These are phyloP conservation scores for Crotalus horridus DNA, from an alignment of 2,113 vertebrate genomes.

Conservation along the genomic window DNA sequence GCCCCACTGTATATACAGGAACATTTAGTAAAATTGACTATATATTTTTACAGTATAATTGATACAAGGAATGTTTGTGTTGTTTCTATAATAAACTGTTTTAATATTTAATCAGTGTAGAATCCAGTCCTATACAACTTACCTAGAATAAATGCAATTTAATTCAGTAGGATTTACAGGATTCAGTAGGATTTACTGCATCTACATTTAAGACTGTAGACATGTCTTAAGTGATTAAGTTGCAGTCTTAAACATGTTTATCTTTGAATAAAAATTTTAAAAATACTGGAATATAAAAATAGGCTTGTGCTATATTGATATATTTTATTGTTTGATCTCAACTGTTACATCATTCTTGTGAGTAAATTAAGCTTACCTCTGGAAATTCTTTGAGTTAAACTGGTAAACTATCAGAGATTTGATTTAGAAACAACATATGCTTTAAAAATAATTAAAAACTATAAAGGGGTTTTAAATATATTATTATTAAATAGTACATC, in stretches of 20 bases:
- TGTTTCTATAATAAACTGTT: not conserved
- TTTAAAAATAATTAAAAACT: not conserved
- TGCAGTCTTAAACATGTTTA: not conserved
- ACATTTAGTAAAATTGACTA: rapidly evolving
- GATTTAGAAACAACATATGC: not conserved
- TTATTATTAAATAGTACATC: not conserved
- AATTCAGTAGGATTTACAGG: not conserved
- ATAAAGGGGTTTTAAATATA: not conserved
- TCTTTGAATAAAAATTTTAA: not conserved
- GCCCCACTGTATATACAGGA: not conserved
- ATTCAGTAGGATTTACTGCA: not conserved
- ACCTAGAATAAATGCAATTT: not conserved
- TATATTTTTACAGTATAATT: not conserved
- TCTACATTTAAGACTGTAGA: not conserved
- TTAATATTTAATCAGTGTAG: not conserved
- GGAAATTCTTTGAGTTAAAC: not conserved
- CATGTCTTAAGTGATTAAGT: not conserved
- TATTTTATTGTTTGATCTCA: not conserved
- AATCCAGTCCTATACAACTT: not conserved
- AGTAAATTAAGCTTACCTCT: not conserved
- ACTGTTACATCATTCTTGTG: not conserved
- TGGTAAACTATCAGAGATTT: not conserved
- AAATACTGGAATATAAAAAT: not conserved
- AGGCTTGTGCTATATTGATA: not conserved
- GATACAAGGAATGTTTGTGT: not conserved